Percentiles rank a stretch among this genome's conserved stretches.
phyloP scores from a whole-genome alignment of 2,113 vertebrate genomes.

The Grallaria varia region DNA sequence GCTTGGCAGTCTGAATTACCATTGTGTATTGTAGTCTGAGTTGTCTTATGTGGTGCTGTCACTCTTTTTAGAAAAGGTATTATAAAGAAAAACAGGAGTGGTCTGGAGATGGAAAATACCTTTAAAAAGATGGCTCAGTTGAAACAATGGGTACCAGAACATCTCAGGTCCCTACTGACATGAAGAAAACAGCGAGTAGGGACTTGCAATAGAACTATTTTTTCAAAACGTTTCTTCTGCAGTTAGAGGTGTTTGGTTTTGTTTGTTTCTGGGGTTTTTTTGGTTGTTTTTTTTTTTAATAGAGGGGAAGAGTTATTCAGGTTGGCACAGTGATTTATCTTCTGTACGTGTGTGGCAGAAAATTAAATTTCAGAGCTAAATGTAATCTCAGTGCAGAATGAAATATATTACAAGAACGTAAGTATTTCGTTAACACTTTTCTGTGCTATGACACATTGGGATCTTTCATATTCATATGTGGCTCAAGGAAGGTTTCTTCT shows the following conservation, averaged over 20 bases:
- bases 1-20: fast-evolving
- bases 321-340: not conserved
- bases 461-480: not conserved
- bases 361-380: not conserved
- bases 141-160: not conserved
- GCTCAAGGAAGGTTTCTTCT: not conserved
- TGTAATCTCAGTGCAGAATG: not conserved
- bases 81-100: not conserved
- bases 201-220: not conserved
- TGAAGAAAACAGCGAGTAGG: not conserved
- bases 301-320: not conserved
- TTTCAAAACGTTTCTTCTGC: not conserved
- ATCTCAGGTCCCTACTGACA: not conserved
- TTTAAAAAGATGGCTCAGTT: not conserved
- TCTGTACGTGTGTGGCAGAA: not conserved
- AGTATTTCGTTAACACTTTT: not conserved
- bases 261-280: not conserved
- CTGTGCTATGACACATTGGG: not conserved
- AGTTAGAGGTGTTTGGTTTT: not conserved
- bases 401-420: not conserved
- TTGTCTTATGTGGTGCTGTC: fast-evolving
- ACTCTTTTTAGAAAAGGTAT: not conserved
- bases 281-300: not conserved
- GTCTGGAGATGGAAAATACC: not conserved
- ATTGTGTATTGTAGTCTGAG: not conserved